phyloP scores from a whole-genome alignment of 2,888 invertebrate species.

The Smittia aterrima region DNA sequence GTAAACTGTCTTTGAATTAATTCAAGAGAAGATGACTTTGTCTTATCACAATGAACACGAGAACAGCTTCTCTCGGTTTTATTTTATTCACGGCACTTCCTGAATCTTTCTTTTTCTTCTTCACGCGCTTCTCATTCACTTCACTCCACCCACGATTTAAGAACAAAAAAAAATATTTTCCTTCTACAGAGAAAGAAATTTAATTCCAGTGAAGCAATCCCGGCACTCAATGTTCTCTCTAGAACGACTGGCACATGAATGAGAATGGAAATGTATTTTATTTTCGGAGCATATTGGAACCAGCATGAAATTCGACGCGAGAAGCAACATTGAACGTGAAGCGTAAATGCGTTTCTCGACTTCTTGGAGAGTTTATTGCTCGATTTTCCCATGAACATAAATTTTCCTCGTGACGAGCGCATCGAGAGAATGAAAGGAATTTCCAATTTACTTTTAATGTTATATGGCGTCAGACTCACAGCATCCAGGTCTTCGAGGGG shows the following conservation, averaged over 20 bases:
- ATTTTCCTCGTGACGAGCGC: background rate
- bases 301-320: background rate
- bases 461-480: constrained; percentile 22
- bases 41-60: no score
- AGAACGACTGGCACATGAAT: constrained; percentile 29
- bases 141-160: background rate
- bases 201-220: background rate
- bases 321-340: background rate
- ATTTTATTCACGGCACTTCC: constrained; percentile 23
- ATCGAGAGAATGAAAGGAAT: background rate
- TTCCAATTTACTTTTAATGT: background rate
- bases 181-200: background rate
- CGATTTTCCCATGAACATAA: constrained; percentile 15
- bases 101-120: background rate
- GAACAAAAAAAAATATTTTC: background rate
- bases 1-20: no score
- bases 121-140: background rate
- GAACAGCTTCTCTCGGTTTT: no score
- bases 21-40: no score
- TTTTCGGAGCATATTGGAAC: background rate
- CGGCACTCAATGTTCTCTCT: constrained; percentile 20
- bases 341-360: background rate
- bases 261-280: constrained; percentile 5
- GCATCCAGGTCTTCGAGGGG: background rate
- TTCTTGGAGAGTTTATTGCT: background rate